Evolutionary conservation across 2,797 vertebrate species (phyloP), one percentile per base, ranked within the genome.

Genomic region (Melanotaenia boesemani): DNA sequence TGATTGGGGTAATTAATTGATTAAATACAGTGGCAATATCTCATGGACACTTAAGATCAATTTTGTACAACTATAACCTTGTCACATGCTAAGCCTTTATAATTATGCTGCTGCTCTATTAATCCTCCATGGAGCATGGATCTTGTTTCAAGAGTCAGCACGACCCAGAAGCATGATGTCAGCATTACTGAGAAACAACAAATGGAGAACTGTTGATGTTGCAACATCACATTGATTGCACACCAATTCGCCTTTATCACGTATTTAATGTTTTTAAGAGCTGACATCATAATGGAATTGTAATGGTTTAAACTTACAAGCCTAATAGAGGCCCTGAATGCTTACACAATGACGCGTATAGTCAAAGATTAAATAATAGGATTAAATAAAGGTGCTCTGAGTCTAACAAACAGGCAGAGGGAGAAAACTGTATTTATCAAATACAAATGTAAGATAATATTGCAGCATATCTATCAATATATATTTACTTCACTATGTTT

Each of bases 1-100:
- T 88, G 81, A 88, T 89, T 82, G 52, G 56, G 55, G 63, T 88
- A 82, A 87, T 92, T 84, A 80, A 87, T 88, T 79, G 72, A 82
- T 82, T 59, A 76, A 80, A 63, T 72, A 70, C 67, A 65, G 70
- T 36, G 15, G 81, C 68, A 69, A 61, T 84, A 79, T 87, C 70
- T 75, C 9, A 28, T 66, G 74, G 70, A 82, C 77, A 79, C 63
- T 64, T 83, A 69, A 67, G 86, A 83, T 89, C 72, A 82, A 57
- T 87, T 85, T 83, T n/a, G 12, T 54, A 70, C 82, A 77, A 84
- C 76, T 63, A 61, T 88, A 86, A 88, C 78, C 78, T 78, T 80
- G 76, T 87, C 87, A 78, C 74, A 79, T 13, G 54, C 54, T 15
- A 37, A 70, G 70, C 76, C 69, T 74, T 44, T 72, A 73, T 80